These are phyloP conservation scores for Percina caprodes DNA, from an alignment of 2,113 vertebrate genomes.

Conservation along the genomic window DNA sequence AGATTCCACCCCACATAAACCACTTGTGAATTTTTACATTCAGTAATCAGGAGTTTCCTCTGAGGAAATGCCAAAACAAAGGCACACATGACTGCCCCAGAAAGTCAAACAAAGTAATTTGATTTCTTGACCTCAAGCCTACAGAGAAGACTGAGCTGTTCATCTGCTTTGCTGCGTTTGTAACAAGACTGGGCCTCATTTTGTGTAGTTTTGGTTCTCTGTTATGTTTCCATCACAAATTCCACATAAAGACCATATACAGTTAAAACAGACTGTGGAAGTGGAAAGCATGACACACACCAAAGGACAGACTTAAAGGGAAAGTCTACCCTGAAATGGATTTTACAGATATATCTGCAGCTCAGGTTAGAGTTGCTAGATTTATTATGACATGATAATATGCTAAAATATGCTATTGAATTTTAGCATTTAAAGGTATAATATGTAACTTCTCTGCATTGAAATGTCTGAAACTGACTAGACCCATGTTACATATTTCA, in stretches of 20 bases:
- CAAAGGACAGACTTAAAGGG: background rate
- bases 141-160: constrained; percentile 9
- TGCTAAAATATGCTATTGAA: background rate
- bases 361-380: background rate
- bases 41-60: constrained; percentile 59
- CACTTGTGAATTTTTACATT: constrained; percentile 53
- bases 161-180: constrained; percentile 27
- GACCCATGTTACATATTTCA: too few relatives aligned
- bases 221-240: constrained; percentile 13
- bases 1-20: constrained; percentile 51
- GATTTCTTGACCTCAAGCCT: constrained; percentile 60
- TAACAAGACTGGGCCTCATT: constrained; percentile 42
- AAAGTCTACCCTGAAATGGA: background rate
- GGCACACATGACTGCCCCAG: constrained; percentile 51
- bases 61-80: constrained; percentile 62
- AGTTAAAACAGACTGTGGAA: constrained; percentile 16
- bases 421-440: too few relatives aligned
- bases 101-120: constrained; percentile 70
- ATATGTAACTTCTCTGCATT: too few relatives aligned
- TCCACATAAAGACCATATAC: constrained; percentile 27
- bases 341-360: background rate
- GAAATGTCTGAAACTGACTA: too few relatives aligned
- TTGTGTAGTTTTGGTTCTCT: background rate
- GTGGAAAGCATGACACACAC: constrained; percentile 36
- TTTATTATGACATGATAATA: background rate